Base-by-base conservation (phyloP, 2,797 vertebrate genomes). In the Setipinna tenuifilis region DNA sequence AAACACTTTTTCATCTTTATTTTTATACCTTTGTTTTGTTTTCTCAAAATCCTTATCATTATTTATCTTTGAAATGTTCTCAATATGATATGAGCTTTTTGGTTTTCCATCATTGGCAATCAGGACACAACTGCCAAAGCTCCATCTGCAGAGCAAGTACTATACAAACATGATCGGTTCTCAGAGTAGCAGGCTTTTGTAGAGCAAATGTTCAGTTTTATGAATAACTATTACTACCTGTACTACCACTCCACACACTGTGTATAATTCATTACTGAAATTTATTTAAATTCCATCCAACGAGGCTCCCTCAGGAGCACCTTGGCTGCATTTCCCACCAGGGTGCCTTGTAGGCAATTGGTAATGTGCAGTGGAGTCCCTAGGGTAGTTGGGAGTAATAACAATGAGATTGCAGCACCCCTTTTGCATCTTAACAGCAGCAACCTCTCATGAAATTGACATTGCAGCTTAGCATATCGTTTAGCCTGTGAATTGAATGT, bases 11-110 rank as follows among this genome's bases (percentile, higher is more conserved):
- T 31, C 71, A n/a, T 78, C 71, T 3, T 78, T 12, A 78, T 78
- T 16, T 19, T 78, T 44, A 54, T 54, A 10, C 2, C 50, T 54
- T 54, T 54, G 50, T 54, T 3, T 78, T 78, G 71, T 78, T 35
- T 78, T 44, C 31, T 78, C 71, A 9, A 78, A 78, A 44, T 78
- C 71, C 17, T 35, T 1, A 3, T 41, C 16, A 35, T 71, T 14
- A 71, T 78, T 78, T 78, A 41, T 78, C 31, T 19, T 78, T 31
- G 93, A 93, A 41, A 82, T 0, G 48, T 87, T 93, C 92, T 93
- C 92, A 90, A 89, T 93, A 93, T 92, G 94, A 94, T 94, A 91
- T 94, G 92, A 93, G 93, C 14, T 92, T 90, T 90, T 90, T 90
- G 91, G 94, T 93, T 94, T 93, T 92, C 93, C 93, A 91, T 88